phyloP scores from a whole-genome alignment of 2,888 invertebrate species.

The Ganaspis brasiliensis region DNA sequence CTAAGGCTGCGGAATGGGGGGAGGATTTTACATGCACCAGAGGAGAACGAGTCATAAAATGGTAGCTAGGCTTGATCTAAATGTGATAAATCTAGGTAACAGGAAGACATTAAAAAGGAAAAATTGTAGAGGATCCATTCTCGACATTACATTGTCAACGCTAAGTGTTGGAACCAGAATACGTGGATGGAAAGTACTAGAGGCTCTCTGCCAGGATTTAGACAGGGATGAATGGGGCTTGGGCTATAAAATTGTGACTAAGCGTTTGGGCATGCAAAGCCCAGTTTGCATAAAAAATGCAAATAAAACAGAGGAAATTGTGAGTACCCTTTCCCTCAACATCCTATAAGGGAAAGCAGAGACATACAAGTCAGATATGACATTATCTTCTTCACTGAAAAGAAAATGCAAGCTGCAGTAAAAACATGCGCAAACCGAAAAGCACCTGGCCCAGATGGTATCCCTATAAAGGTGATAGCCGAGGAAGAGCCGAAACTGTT shows the following conservation, averaged over 20 bases:
- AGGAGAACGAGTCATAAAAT: slow-evolving; percentile 60
- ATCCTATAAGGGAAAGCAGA: slow-evolving; percentile 37
- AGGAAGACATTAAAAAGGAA: slow-evolving; percentile 50
- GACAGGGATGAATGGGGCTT: slow-evolving; percentile 61
- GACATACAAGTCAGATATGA: neutral
- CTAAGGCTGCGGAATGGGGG: slow-evolving; percentile 59
- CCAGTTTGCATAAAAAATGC: slow-evolving; percentile 12
- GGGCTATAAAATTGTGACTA: slow-evolving; percentile 60
- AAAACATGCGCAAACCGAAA: slow-evolving; percentile 51
- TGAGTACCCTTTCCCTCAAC: slow-evolving; percentile 51
- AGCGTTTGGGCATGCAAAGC: neutral
- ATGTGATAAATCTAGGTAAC: slow-evolving; percentile 45
- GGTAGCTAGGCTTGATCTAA: slow-evolving; percentile 58
- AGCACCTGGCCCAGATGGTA: too few relatives aligned
- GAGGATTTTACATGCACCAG: slow-evolving; percentile 58
- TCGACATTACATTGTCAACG: slow-evolving; percentile 50
- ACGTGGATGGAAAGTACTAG: slow-evolving; percentile 38
- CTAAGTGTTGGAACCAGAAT: slow-evolving; percentile 20
- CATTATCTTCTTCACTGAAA: slow-evolving; percentile 48
- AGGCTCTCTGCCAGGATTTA: neutral
- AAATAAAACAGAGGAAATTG: slow-evolving; percentile 45
- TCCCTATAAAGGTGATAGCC: slow-evolving; percentile 58
- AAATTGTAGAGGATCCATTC: slow-evolving; percentile 47
- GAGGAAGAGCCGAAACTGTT: slow-evolving; percentile 44
- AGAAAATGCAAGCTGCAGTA: slow-evolving; percentile 51